Percentiles rank a stretch among this genome's conserved stretches.
These are phyloP conservation scores for Cacoxenus indagator DNA, from an alignment of 2,888 invertebrate species.

Conservation along the genomic window DNA sequence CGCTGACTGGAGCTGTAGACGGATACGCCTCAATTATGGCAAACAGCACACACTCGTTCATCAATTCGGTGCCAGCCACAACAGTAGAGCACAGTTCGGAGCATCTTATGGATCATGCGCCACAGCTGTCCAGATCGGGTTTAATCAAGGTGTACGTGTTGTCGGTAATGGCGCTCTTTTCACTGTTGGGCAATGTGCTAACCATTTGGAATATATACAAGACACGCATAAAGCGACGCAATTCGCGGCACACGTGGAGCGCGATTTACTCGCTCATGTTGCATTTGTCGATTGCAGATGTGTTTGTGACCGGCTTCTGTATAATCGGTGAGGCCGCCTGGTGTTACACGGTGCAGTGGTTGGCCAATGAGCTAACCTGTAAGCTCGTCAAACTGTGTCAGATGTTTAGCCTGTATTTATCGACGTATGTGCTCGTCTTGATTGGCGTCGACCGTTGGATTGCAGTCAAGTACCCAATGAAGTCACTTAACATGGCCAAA, in stretches of 20 bases:
- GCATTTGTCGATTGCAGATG: conserved; percentile 86
- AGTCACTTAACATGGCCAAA: conserved; percentile 77
- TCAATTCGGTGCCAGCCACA: conserved; percentile 40
- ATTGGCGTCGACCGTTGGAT: conserved; percentile 87
- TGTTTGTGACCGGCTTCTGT: conserved; percentile 85
- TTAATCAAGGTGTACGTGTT: conserved; percentile 79
- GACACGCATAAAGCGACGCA: conserved; percentile 74
- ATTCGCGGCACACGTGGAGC: conserved; percentile 77
- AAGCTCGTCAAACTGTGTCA: conserved; percentile 86
- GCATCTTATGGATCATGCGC: conserved; percentile 76
- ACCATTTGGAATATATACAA: conserved; percentile 83
- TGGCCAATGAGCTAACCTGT: conserved; percentile 82
- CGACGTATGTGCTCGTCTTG: conserved; percentile 85
- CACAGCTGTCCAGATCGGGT: conserved; percentile 76
- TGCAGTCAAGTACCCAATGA: conserved; percentile 86
- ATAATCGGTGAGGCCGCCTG: conserved; percentile 85
- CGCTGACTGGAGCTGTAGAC: conserved; percentile 28
- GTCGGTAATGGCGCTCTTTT: conserved; percentile 79
- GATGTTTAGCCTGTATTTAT: conserved; percentile 85
- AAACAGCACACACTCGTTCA: conserved; percentile 42
- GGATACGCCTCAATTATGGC: conserved; percentile 45
- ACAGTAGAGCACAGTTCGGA: conserved; percentile 45
- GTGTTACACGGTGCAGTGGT: conserved; percentile 86
- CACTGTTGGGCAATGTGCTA: conserved; percentile 81
- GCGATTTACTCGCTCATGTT: conserved; percentile 84